Evolutionary conservation across 2,797 vertebrate genomes (phyloP).

Genomic region (Lagocephalus sceleratus): DNA sequence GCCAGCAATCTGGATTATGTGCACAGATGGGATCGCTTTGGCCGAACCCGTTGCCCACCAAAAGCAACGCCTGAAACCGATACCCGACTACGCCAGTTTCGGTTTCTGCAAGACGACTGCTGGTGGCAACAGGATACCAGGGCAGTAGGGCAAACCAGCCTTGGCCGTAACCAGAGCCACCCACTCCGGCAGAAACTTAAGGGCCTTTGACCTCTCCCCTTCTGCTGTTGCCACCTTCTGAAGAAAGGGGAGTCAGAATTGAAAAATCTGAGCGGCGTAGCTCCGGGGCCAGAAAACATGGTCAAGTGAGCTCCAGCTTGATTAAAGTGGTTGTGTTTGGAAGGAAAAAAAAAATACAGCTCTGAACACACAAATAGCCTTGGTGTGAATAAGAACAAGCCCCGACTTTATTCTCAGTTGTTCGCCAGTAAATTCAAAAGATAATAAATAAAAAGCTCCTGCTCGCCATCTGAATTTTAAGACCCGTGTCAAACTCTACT

Average conservation of each 20-base stretch:
- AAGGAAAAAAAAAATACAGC: constrained; percentile 18
- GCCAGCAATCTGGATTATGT: not conserved
- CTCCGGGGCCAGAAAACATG: constrained; percentile 6
- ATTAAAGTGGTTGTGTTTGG: too few species aligned
- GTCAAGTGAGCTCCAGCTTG: too few species aligned
- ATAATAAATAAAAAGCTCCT: too few species aligned
- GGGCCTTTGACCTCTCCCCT: constrained; percentile 44
- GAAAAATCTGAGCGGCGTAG: constrained; percentile 44
- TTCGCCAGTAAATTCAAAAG: too few species aligned
- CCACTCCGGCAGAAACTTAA: constrained; percentile 23
- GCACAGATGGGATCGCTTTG: not conserved
- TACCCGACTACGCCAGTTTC: constrained; percentile 13
- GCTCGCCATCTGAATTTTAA: too few species aligned
- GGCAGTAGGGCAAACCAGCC: constrained; percentile 54
- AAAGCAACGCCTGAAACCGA: constrained; percentile 5
- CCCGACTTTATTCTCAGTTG: too few species aligned
- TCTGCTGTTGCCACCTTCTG: constrained; percentile 43
- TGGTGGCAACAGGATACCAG: constrained; percentile 39
- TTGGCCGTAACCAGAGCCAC: constrained; percentile 50
- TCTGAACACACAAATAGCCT: constrained; percentile 4
- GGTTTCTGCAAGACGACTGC: constrained; percentile 22
- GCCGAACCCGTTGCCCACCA: not conserved
- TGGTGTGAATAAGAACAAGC: too few species aligned
- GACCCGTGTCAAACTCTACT: too few species aligned
- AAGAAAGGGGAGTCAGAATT: constrained; percentile 33